Evolutionary conservation across 2,113 vertebrate species (phyloP), one percentile per base, ranked within the genome.

Genomic region (Falco punctatus): DNA sequence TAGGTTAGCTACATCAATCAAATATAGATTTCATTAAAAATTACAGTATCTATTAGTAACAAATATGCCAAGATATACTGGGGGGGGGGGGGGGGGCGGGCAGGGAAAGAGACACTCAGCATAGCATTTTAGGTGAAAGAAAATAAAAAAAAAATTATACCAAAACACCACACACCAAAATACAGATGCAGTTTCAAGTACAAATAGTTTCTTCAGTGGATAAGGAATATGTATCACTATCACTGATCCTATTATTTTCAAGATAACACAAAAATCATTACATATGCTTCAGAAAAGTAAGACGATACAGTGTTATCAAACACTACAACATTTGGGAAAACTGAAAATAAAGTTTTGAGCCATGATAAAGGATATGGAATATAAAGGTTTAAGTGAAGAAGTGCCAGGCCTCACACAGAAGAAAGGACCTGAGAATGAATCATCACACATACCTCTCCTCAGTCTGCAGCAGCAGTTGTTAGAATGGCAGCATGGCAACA

Each of bases 401-500:
- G 35, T 51, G 33, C 6, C 71, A 92, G 59, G 77, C 23, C 15
- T 71, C 32, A 28, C 24, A 44, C 0, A 11, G 40, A 70, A 95
- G 33, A 72, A 65, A 40, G 49, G 14, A 44, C 9, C 51, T 4
- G 0, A 69, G 42, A 79, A 48, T 64, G 42, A 79, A 48, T 64
- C 32, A 49, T 27, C 21, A 32, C 27, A 38, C 52, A 42, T 8
- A 42, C 6, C 14, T 27, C 70, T 67, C 58, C 32, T 57, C 71
- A 73, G 62, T 2, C 38, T 73, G 32, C 38, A 77, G 38, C 27
- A 84, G 77, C 59, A 11, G 7, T 2, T 61, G 26, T n/a, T 30
- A 32, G 24, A 86, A 78, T 2, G 78, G 83, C 54, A 92, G 64
- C 55, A 65, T 0, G 0, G 33, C 51, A 55, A 46, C 0, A 0